These are phyloP conservation scores for Zaprionus camerounensis DNA, from an alignment of 1,140 invertebrate species.

Conservation along the genomic window DNA sequence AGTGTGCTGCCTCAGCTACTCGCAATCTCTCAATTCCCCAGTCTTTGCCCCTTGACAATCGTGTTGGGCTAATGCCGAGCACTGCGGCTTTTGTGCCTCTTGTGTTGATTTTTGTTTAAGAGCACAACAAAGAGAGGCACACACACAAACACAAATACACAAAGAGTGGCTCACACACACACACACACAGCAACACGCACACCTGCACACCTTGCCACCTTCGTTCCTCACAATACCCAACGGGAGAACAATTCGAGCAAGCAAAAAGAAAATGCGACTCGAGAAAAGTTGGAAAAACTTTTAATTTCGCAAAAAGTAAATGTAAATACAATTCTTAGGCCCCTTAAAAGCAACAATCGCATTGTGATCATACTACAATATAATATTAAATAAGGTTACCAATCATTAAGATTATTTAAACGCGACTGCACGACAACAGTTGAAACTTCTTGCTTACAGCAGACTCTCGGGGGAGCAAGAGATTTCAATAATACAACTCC, in stretches of 20 bases:
- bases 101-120: conserved; percentile 53
- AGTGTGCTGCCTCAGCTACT: background rate
- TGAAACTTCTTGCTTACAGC: background rate
- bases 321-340: conserved; percentile 10
- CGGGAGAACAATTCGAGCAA: conserved; percentile 19
- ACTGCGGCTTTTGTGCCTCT: conserved; percentile 38
- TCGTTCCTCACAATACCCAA: conserved; percentile 21
- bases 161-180: background rate
- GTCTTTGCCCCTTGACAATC: conserved; percentile 24
- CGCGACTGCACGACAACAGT: no score
- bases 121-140: conserved; percentile 37
- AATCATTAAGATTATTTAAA: conserved; percentile 7
- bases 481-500: no score
- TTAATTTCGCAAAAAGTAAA: conserved; percentile 35
- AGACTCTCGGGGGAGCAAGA: background rate
- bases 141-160: conserved; percentile 15
- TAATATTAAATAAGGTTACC: conserved; percentile 11
- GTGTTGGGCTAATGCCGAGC: conserved; percentile 37
- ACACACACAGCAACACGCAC: background rate
- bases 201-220: background rate
- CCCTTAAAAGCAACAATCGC: conserved; percentile 18
- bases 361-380: conserved; percentile 1
- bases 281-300: conserved; percentile 30
- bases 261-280: conserved; percentile 13
- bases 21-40: conserved; percentile 1